These are phyloP conservation scores for Antrozous pallidus DNA, from an alignment of 2,797 vertebrate genomes.

Conservation along the genomic window DNA sequence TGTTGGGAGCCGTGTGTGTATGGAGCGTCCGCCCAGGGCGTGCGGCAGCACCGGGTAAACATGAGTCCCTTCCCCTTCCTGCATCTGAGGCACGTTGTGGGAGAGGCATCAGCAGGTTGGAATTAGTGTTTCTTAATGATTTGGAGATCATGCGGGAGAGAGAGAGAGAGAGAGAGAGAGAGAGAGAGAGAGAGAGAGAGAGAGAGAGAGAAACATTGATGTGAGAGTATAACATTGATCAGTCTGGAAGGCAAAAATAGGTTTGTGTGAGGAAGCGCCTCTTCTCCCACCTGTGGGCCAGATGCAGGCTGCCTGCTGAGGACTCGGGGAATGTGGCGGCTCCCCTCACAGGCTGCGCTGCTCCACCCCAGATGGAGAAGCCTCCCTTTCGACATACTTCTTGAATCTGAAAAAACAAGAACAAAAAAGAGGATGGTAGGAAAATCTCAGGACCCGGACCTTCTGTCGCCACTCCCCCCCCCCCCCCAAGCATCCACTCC, in stretches of 20 bases:
- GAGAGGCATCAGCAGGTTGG: conserved; percentile 60
- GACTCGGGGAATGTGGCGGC: conserved; percentile 33
- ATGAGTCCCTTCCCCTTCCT: conserved; percentile 22
- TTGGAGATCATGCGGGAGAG: too few species aligned
- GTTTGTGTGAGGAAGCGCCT: conserved; percentile 72
- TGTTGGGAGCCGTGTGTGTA: neutral
- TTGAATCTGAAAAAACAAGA: conserved; percentile 53
- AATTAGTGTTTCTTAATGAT: too few species aligned
- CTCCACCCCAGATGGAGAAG: conserved; percentile 61
- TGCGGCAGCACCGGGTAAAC: neutral
- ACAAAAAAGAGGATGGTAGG: neutral
- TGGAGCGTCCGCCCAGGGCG: neutral
- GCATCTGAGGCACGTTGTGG: conserved; percentile 48
- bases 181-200: too few species aligned
- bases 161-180: too few species aligned
- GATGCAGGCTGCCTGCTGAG: conserved; percentile 69
- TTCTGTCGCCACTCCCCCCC: neutral
- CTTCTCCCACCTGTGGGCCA: conserved; percentile 68
- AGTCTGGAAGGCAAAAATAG: conserved; percentile 65
- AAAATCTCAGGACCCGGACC: neutral
- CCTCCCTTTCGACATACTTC: conserved; percentile 5
- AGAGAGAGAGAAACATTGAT: too few species aligned
- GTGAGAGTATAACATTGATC: too few species aligned
- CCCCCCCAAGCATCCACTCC: too few species aligned
- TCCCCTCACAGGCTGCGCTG: conserved; percentile 45